Percentiles rank a stretch among this genome's conserved stretches.
These are phyloP conservation scores for Cosmopolites sordidus DNA, from an alignment of 2,888 invertebrate genomes.

Conservation along the genomic window DNA sequence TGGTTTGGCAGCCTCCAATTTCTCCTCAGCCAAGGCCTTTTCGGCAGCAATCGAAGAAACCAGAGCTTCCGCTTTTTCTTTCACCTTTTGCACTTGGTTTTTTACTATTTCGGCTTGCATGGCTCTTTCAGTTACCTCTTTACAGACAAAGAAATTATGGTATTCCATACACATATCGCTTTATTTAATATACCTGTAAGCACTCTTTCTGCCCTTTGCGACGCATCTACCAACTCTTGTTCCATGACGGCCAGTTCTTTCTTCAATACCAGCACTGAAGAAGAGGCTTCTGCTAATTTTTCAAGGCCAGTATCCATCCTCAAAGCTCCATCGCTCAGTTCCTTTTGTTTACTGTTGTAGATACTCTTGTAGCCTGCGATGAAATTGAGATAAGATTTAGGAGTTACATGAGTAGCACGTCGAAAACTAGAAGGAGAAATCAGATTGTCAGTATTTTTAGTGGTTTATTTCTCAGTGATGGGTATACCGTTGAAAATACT, in stretches of 20 bases:
- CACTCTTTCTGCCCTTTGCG: constrained; percentile 85
- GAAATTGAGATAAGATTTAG: constrained; percentile 94
- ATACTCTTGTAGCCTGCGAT: constrained; percentile 93
- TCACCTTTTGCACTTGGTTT: constrained; percentile 92
- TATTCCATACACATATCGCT: neutral
- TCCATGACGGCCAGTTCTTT: constrained; percentile 93
- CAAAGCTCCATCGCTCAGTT: constrained; percentile 82
- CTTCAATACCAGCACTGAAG: constrained; percentile 86
- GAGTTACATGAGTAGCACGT: constrained; percentile 92
- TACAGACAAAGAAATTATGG: neutral
- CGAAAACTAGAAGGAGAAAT: constrained; percentile 59
- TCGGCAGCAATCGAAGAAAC: constrained; percentile 85
- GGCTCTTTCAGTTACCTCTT: constrained; percentile 79
- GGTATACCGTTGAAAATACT: constrained; percentile 73
- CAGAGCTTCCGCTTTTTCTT: constrained; percentile 89
- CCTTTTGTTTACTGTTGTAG: constrained; percentile 82
- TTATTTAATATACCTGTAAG: constrained; percentile 55
- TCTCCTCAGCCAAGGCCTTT: constrained; percentile 86
- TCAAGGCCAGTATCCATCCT: constrained; percentile 95
- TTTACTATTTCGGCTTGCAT: constrained; percentile 94
- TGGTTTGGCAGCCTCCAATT: constrained; percentile 92
- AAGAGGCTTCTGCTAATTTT: constrained; percentile 92
- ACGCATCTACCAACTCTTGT: constrained; percentile 86
- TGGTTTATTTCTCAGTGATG: neutral
- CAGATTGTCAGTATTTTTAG: neutral